phyloP scores from a whole-genome alignment of 2,888 invertebrate genomes.

The Chrysina gloriosa region DNA sequence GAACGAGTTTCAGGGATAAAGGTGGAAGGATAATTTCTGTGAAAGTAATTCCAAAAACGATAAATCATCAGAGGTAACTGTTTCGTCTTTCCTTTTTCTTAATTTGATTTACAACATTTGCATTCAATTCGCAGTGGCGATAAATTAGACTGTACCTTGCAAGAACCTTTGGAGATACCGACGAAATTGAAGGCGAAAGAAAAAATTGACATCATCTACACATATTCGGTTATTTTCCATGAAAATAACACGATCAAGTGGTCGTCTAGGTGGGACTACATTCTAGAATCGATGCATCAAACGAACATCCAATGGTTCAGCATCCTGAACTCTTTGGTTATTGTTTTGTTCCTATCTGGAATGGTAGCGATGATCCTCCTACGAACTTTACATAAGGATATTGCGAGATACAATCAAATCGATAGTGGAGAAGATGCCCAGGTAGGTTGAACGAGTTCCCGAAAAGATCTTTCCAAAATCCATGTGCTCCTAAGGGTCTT shows the following conservation, averaged over 20 bases:
- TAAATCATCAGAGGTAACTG: constrained; percentile 54
- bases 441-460: constrained; percentile 73
- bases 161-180: constrained; percentile 79
- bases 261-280: constrained; percentile 99
- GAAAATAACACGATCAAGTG: constrained; percentile 90
- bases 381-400: constrained; percentile 96
- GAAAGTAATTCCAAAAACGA: constrained; percentile 69
- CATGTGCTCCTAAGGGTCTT: not conserved
- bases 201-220: constrained; percentile 78
- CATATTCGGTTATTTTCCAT: constrained; percentile 87
- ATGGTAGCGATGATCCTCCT: constrained; percentile 99
- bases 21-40: constrained; percentile 90
- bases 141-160: constrained; percentile 66
- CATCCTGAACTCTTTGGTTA: constrained; percentile 96
- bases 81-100: not conserved
- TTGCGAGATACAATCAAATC: constrained; percentile 97
- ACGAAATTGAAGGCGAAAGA: constrained; percentile 66
- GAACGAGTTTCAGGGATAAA: constrained; percentile 77
- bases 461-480: no score
- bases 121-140: constrained; percentile 59
- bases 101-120: no score
- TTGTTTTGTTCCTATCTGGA: constrained; percentile 95
- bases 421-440: constrained; percentile 90
- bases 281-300: constrained; percentile 92
- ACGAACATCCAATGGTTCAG: constrained; percentile 99